A percentile compares a stretch with the other conserved stretches of the same genome.
Evolutionary conservation across 1,140 invertebrate genomes (phyloP).

Genomic region (Drosophila tani): DNA sequence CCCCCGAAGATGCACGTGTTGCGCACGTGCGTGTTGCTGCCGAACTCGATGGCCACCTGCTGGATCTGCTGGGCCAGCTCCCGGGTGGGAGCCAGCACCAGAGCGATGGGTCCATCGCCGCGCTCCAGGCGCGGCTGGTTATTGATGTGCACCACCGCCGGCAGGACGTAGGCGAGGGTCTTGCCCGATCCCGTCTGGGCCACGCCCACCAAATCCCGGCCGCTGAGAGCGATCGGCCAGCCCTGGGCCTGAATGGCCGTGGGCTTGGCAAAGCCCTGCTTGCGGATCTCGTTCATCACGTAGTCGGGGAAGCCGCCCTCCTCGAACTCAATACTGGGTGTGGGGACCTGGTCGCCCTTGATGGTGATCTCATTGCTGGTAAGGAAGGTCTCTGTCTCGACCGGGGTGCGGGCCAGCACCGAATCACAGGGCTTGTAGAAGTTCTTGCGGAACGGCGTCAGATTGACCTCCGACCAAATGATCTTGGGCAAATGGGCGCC

Average conservation of each 20-base stretch:
- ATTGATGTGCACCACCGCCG: slow-evolving; percentile 97
- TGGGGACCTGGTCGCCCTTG: slow-evolving; percentile 91
- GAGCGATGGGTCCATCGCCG: slow-evolving; percentile 94
- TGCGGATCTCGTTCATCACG: slow-evolving; percentile 91
- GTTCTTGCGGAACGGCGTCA: slow-evolving; percentile 96
- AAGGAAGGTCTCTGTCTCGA: slow-evolving; percentile 91
- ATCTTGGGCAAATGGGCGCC: slow-evolving; percentile 92
- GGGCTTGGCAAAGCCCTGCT: slow-evolving; percentile 93
- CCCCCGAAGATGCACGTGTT: slow-evolving; percentile 98
- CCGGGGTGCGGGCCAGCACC: slow-evolving; percentile 89
- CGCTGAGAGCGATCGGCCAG: slow-evolving; percentile 97
- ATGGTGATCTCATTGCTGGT: slow-evolving; percentile 92
- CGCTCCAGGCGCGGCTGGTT: slow-evolving; percentile 92
- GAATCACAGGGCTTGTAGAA: slow-evolving; percentile 94
- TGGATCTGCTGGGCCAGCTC: slow-evolving; percentile 99
- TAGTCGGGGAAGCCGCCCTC: slow-evolving; percentile 94
- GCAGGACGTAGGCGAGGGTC: slow-evolving; percentile 93
- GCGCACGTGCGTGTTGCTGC: slow-evolving; percentile 92
- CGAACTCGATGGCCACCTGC: slow-evolving; percentile 97
- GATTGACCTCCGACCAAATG: slow-evolving; percentile 89
- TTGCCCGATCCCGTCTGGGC: slow-evolving; percentile 98
- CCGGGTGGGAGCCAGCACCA: slow-evolving; percentile 97
- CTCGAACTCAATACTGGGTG: slow-evolving; percentile 93
- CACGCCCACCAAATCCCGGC: slow-evolving; percentile 97
- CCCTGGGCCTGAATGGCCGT: slow-evolving; percentile 96